Evolutionary conservation across 2,113 vertebrate genomes (phyloP).

Genomic region (Athene cunicularia): DNA sequence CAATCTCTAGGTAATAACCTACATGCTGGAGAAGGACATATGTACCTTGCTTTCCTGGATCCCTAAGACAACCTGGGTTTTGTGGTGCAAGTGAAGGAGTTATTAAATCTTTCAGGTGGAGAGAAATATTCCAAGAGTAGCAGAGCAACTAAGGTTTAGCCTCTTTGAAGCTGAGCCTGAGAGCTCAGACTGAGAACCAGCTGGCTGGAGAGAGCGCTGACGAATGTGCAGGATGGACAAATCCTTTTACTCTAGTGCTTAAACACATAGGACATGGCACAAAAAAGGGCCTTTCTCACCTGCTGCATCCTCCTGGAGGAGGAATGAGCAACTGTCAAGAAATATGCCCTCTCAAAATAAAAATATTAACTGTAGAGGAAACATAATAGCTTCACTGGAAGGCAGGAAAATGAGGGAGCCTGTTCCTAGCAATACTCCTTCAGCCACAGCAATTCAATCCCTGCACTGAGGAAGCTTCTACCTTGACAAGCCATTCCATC

Average conservation of each 20-base stretch:
- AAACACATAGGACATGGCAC: slow-evolving; percentile 1
- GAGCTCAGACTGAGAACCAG: slow-evolving; percentile 37
- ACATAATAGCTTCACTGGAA: slow-evolving; percentile 4
- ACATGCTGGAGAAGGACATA: background rate
- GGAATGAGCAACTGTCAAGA: slow-evolving; percentile 19
- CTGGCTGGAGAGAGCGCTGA: slow-evolving; percentile 22
- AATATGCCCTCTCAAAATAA: slow-evolving; percentile 9
- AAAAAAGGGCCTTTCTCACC: slow-evolving; percentile 15
- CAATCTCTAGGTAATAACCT: slow-evolving; percentile 13
- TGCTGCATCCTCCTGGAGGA: slow-evolving; percentile 9
- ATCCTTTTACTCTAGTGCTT: slow-evolving; percentile 33
- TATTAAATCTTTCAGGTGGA: slow-evolving; percentile 35
- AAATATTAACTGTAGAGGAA: background rate
- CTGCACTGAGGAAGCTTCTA: background rate
- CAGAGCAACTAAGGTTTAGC: slow-evolving; percentile 1
- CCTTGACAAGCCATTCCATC: background rate
- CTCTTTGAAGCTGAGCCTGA: background rate
- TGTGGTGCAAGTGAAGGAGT: background rate
- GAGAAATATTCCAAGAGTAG: background rate
- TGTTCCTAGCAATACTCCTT: background rate
- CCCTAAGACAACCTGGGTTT: slow-evolving; percentile 9
- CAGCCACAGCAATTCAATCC: background rate
- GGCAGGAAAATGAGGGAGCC: background rate
- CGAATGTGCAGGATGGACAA: background rate
- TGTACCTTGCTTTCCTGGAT: background rate